Evolutionary conservation across 1,140 invertebrate genomes (phyloP).

Genomic region (Lasioglossum baleicum): DNA sequence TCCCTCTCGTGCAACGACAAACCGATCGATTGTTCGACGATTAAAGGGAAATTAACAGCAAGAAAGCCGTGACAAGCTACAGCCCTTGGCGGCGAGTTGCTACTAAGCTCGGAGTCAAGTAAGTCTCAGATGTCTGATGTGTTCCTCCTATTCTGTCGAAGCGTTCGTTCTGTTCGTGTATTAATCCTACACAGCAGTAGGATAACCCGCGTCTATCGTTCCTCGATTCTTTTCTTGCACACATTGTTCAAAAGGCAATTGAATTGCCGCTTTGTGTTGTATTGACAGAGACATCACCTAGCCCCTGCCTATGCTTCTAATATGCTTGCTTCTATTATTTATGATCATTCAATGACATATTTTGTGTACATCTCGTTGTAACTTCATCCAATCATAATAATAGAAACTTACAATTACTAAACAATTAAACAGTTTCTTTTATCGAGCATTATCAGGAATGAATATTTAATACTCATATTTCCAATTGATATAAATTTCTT

Average conservation of each 20-base stretch:
- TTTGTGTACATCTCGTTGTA: conserved; percentile 33
- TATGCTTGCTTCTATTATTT: conserved; percentile 67
- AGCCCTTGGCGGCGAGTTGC: conserved; percentile 94
- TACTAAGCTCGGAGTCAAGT: conserved; percentile 95
- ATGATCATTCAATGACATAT: conserved; percentile 44
- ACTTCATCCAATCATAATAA: too few species aligned
- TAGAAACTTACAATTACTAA: conserved; percentile 32
- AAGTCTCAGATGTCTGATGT: conserved; percentile 83
- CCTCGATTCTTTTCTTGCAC: conserved; percentile 61
- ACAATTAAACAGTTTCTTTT: conserved; percentile 3
- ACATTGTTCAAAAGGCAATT: conserved; percentile 51
- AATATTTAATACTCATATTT: conserved; percentile 15
- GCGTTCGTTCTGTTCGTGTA: conserved; percentile 64
- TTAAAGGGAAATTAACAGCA: conserved; percentile 79
- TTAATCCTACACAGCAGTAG: conserved; percentile 55
- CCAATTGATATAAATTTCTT: conserved; percentile 27
- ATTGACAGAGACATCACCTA: conserved; percentile 48
- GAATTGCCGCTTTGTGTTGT: conserved; percentile 40
- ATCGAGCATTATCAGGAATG: conserved; percentile 32
- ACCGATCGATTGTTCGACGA: conserved; percentile 71
- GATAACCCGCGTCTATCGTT: conserved; percentile 54
- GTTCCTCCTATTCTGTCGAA: conserved; percentile 66
- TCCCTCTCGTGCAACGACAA: conserved; percentile 75
- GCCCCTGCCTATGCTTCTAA: conserved; percentile 66
- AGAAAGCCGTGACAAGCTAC: conserved; percentile 83